Base-by-base conservation (phyloP, 2,888 invertebrate species). In the Polydrusus cervinus region DNA sequence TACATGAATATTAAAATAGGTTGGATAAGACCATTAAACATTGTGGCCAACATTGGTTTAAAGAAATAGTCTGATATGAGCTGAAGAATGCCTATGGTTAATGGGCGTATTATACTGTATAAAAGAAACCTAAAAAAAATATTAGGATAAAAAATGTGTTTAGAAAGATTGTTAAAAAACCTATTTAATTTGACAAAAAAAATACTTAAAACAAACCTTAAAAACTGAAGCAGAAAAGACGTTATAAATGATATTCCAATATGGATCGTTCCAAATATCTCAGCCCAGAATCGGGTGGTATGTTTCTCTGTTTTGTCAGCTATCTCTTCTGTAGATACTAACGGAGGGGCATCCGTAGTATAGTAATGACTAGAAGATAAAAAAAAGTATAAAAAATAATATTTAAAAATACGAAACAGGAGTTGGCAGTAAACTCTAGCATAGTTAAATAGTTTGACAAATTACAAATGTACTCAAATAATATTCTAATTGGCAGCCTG, bases 261-360 rank as follows among this genome's bases (percentile, higher is more conserved):
- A 81, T 92, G 91, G 20, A 92, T 82, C 1, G 89, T 88, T 0
- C 92, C 92, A 81, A 92, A 92, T 75, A 92, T 86, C 81, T 92
- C 92, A 0, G 92, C 92, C 92, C 92, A 93, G 82, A 92, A 92
- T 80, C 89, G 88, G 0, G 90, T 91, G 1, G 91, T 90, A 76
- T 89, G 89, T 61, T 87, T 85, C 71, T 91, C 91, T 0, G 91
- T 90, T 79, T 89, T 89, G 77, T 92, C 90, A 0, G 91, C 90
- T 25, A 90, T 82, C 38, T 88, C 84, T 76, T 92, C 91, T 0
- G 91, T 89, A 13, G 86, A 81, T 10, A 91, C 85, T 30, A 90
- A 85, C 0, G 92, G 92, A n/a, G 90, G 89, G 8, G 87, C 88
- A 79, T 93, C 92, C 0, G 92, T 92, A 1, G 92, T 92, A 77